phyloP scores from a whole-genome alignment of 1,140 invertebrate genomes.

The Brachionus sp. region DNA sequence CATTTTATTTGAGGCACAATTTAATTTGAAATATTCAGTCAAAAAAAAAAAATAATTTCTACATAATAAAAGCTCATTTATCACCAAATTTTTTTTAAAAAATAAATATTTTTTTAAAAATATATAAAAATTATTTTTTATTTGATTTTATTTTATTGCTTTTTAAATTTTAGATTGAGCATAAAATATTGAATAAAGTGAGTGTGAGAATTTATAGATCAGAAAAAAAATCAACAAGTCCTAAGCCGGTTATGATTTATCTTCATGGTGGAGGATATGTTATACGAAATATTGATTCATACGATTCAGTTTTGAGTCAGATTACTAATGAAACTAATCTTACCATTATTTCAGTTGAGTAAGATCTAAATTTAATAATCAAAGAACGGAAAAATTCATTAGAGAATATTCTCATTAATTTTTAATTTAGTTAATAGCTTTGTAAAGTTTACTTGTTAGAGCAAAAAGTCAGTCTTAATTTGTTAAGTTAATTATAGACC shows the following conservation, averaged over 20 bases:
- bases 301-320: not conserved
- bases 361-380: not conserved
- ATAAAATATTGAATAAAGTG: not conserved
- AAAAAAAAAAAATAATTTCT: too few species aligned
- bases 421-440: too few species aligned
- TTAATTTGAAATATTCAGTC: too few species aligned
- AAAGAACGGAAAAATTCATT: too few species aligned
- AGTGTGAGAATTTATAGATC: not conserved
- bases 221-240: not conserved
- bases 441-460: too few species aligned
- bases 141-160: not conserved
- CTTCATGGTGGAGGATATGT: not conserved
- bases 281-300: not conserved
- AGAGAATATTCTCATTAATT: too few species aligned
- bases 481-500: too few species aligned
- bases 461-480: too few species aligned
- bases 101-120: too few species aligned
- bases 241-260: not conserved
- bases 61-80: too few species aligned
- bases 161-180: not conserved
- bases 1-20: too few species aligned
- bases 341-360: constrained; percentile 12
- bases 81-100: too few species aligned
- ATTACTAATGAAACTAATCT: not conserved
- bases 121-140: not conserved